Conservation (phyloP, 2,888 invertebrate genomes). For the Drosophila ustulata region DNA sequence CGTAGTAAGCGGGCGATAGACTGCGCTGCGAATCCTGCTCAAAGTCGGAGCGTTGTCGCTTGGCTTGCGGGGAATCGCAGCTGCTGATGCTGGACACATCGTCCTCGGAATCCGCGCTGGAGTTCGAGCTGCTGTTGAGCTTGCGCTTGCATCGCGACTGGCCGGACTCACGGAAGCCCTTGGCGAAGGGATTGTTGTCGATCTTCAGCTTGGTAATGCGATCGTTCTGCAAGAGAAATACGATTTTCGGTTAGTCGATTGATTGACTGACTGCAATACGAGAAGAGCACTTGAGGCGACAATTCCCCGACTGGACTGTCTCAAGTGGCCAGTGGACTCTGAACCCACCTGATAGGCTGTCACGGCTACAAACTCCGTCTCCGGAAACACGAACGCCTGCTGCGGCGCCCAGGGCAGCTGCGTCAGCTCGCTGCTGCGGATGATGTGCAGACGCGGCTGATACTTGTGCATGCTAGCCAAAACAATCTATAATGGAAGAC, state of each 20-base stretch:
- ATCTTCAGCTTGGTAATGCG: conserved; percentile 96
- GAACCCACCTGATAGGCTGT: conserved; percentile 96
- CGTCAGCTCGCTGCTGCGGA: conserved; percentile 90
- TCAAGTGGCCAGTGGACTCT: conserved; percentile 59
- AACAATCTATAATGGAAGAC: conserved; percentile 88
- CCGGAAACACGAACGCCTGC: conserved; percentile 89
- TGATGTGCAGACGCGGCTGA: conserved; percentile 94
- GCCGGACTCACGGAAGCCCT: conserved; percentile 95
- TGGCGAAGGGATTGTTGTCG: conserved; percentile 96
- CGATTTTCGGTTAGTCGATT: conserved; percentile 28
- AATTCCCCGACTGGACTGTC: conserved; percentile 24
- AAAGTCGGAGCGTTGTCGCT: conserved; percentile 80
- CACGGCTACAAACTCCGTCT: conserved; percentile 97
- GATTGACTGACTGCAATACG: conserved; percentile 52
- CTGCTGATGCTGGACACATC: conserved; percentile 81
- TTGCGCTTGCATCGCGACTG: conserved; percentile 91
- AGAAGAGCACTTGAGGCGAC: conserved; percentile 62
- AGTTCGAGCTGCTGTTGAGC: conserved; percentile 83
- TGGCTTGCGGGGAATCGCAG: conserved; percentile 71
- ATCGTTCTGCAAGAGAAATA: conserved; percentile 88
- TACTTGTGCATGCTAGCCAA: conserved; percentile 99
- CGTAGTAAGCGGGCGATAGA: conserved; percentile 62
- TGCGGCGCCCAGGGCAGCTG: conserved; percentile 90
- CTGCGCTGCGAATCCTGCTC: conserved; percentile 80
- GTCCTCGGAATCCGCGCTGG: conserved; percentile 71